phyloP scores from a whole-genome alignment of 2,888 invertebrate genomes.

The Eumerus sabulonum region DNA sequence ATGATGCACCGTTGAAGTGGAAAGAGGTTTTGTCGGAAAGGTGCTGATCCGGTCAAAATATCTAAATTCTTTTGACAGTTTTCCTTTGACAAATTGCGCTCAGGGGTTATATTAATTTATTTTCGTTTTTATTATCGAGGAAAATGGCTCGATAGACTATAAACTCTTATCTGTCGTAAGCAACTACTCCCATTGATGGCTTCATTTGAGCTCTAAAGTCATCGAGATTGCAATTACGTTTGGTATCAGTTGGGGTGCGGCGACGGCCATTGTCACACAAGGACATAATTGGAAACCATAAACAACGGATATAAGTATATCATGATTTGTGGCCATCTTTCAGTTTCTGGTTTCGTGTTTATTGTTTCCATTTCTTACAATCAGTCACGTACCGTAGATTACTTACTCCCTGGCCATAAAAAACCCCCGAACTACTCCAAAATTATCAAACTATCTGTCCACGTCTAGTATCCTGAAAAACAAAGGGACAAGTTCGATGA shows the following conservation, averaged over 20 bases:
- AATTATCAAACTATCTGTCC: too few relatives aligned
- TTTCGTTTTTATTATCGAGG: too few relatives aligned
- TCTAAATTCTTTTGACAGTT: too few relatives aligned
- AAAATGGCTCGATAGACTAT: slow-evolving; percentile 27
- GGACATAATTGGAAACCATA: slow-evolving; percentile 38
- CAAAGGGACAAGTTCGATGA: not conserved
- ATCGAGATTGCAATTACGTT: not conserved
- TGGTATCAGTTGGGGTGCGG: slow-evolving; percentile 22
- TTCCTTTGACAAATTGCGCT: too few relatives aligned
- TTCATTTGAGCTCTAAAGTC: slow-evolving; percentile 27
- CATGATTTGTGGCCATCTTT: slow-evolving; percentile 48
- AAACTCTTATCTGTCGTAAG: slow-evolving; percentile 12
- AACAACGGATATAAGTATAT: slow-evolving; percentile 27
- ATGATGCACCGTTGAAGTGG: slow-evolving; percentile 32
- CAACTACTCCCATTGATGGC: slow-evolving; percentile 38
- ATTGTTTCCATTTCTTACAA: slow-evolving; percentile 32
- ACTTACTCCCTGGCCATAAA: not conserved
- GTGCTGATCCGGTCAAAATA: slow-evolving; percentile 53
- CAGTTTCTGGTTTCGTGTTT: slow-evolving; percentile 48
- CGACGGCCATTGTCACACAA: slow-evolving; percentile 12
- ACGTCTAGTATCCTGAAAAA: too few relatives aligned
- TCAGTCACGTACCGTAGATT: slow-evolving; percentile 6
- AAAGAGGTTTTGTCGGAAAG: slow-evolving; percentile 9
- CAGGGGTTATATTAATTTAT: too few relatives aligned
- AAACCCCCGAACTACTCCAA: too few relatives aligned